Conservation (phyloP, 2,888 invertebrate species). For the Netelia inedita region DNA sequence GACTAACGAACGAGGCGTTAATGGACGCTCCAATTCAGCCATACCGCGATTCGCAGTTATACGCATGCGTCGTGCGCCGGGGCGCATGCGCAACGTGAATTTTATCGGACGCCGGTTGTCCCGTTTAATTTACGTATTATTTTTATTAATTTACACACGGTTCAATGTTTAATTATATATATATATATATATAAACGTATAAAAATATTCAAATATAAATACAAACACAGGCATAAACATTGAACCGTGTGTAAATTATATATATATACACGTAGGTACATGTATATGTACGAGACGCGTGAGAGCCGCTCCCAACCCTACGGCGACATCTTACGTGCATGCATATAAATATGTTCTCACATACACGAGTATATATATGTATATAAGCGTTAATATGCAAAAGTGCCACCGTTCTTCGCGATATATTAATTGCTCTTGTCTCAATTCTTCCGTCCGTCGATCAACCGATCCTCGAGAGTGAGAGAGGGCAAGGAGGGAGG, state of each 20-base stretch:
- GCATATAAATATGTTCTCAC: constrained; percentile 12
- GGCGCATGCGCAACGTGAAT: neutral
- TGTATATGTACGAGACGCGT: neutral
- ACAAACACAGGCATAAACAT: no score
- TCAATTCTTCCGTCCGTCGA: constrained; percentile 64
- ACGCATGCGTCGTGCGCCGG: neutral
- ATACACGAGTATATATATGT: no score
- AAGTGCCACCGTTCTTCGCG: constrained; percentile 60
- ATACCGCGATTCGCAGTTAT: constrained; percentile 58
- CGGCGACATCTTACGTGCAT: constrained; percentile 52
- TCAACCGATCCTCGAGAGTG: constrained; percentile 49
- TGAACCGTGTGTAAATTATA: no score
- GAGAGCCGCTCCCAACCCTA: constrained; percentile 32
- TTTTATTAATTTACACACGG: no score
- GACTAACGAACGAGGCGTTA: constrained; percentile 43
- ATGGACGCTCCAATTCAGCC: constrained; percentile 55
- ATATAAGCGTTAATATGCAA: constrained; percentile 21
- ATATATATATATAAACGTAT: no score
- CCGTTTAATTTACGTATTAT: no score
- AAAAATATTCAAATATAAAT: no score
- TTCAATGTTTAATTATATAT: no score
- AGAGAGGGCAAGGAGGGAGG: constrained; percentile 19
- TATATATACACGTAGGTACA: neutral
- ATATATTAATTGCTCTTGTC: constrained; percentile 66
- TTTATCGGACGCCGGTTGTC: neutral